Base-by-base conservation (phyloP, 2,888 invertebrate species). In the Eupithecia subfuscata region DNA sequence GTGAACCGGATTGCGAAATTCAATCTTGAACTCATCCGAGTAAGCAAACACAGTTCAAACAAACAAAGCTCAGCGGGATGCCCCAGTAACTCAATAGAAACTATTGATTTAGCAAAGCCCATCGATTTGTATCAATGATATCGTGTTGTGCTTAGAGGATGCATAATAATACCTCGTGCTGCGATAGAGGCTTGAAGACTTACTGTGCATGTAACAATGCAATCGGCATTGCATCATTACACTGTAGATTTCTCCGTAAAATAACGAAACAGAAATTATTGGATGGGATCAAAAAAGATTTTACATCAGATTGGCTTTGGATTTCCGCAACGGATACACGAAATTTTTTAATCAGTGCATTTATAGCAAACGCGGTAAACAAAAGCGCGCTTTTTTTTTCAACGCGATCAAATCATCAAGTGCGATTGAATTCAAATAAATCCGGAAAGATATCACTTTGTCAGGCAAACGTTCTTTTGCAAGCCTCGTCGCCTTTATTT, bases 401-500 rank as follows among this genome's bases (percentile, higher is more conserved):
- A 2, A 52, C n/a, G 52, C 52, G n/a, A 11, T 75, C 45, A 69
- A 69, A 43, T 43, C 73, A 71, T 45, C 76, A 75, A 80, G 73
- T 82, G 63, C 75, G 82, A 78, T 79, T 72, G 67, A 79, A 81
- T 82, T 81, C 75, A 76, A 82, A 84, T 84, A 82, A 83, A 82
- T 81, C 82, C 80, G 48, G 43, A n/a, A 80, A 79, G 80, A 82
- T 85, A 80, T 83, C 82, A 82, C 77, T 84, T 77, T 78, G 75
- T 67, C 68, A 78, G 79, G 78, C 74, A 81, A 83, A 81, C 69
- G 76, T 76, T 77, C 76, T 79, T 86, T 86, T 85, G 80, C 83
- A 82, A 67, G 60, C 67, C 70, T 76, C 25, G 73, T 77, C 67
- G 67, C 76, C 82, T 84, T 85, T 87, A 85, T 88, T 85, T 87